phyloP scores from a whole-genome alignment of 1,140 invertebrate genomes.

The Lanistes nyassanus region DNA sequence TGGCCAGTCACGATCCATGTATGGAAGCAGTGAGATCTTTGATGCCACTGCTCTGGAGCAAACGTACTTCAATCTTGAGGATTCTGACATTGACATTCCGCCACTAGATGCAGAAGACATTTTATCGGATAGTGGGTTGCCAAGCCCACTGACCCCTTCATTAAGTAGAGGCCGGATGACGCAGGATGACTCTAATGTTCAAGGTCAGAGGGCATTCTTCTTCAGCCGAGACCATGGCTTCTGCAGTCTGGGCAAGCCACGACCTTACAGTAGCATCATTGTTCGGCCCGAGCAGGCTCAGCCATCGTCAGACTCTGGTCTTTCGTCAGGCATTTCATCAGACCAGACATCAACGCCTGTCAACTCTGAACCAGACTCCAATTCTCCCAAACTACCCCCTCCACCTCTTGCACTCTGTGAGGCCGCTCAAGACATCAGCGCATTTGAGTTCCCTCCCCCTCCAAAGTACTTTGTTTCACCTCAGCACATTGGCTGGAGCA shows the following conservation, averaged over 20 bases:
- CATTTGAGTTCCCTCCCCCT: conserved; percentile 40
- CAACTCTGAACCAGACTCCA: conserved; percentile 17
- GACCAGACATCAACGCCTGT: conserved; percentile 14
- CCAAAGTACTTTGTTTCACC: conserved; percentile 17
- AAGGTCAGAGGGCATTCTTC: conserved; percentile 12
- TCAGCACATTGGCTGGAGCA: background rate
- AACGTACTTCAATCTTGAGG: conserved; percentile 39
- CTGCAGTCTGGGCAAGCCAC: conserved; percentile 10
- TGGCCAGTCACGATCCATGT: conserved; percentile 42
- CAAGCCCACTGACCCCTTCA: conserved; percentile 36
- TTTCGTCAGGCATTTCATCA: conserved; percentile 15
- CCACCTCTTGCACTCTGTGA: conserved; percentile 25
- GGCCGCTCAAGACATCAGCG: conserved; percentile 2
- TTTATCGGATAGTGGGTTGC: conserved; percentile 46
- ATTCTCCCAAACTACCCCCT: conserved; percentile 33
- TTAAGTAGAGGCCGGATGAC: conserved; percentile 1
- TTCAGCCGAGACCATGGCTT: conserved; percentile 14
- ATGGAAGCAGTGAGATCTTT: conserved; percentile 50
- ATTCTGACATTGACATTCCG: conserved; percentile 50
- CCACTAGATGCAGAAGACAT: conserved; percentile 44
- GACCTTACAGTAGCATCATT: conserved; percentile 37
- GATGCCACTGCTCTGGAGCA: conserved; percentile 27
- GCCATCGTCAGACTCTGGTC: conserved; percentile 20
- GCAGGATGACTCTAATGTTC: conserved; percentile 17
- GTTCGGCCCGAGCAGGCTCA: background rate